phyloP scores from a whole-genome alignment of 2,888 invertebrate species.

The Agonopterix arenella region DNA sequence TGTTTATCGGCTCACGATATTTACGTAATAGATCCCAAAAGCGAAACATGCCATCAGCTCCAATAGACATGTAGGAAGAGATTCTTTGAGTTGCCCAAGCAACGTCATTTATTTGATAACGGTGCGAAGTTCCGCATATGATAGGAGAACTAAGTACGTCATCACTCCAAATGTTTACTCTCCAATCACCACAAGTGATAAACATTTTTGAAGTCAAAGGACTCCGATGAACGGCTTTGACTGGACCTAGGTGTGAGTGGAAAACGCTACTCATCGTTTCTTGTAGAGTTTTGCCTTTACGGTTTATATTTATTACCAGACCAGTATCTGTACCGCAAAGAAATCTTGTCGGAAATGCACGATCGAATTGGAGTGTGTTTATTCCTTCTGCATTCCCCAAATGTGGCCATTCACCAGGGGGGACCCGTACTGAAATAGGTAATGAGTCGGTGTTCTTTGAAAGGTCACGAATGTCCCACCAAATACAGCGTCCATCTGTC shows the following conservation, averaged over 20 bases:
- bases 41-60: conserved; percentile 81
- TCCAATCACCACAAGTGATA: conserved; percentile 81
- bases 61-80: conserved; percentile 42
- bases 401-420: conserved; percentile 59
- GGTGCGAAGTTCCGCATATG: conserved; percentile 32
- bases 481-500: conserved; percentile 77
- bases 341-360: conserved; percentile 78
- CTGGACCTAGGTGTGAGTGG: conserved; percentile 75
- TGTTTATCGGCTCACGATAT: conserved; percentile 80
- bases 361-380: conserved; percentile 80
- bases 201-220: conserved; percentile 81
- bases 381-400: conserved; percentile 74
- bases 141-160: conserved; percentile 68
- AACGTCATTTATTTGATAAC: conserved; percentile 35
- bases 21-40: conserved; percentile 88
- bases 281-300: conserved; percentile 78
- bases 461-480: conserved; percentile 82
- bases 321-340: conserved; percentile 52
- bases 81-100: conserved; percentile 51
- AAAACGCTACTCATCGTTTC: conserved; percentile 78
- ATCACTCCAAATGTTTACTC: conserved; percentile 80
- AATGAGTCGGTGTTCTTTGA: conserved; percentile 75
- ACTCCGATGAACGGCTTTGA: conserved; percentile 79
- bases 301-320: conserved; percentile 76
- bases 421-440: conserved; percentile 71